A percentile compares a stretch with the other conserved stretches of the same genome.
These are phyloP conservation scores for Cyanoliseus patagonus DNA, from an alignment of 2,113 vertebrate genomes.

Conservation along the genomic window DNA sequence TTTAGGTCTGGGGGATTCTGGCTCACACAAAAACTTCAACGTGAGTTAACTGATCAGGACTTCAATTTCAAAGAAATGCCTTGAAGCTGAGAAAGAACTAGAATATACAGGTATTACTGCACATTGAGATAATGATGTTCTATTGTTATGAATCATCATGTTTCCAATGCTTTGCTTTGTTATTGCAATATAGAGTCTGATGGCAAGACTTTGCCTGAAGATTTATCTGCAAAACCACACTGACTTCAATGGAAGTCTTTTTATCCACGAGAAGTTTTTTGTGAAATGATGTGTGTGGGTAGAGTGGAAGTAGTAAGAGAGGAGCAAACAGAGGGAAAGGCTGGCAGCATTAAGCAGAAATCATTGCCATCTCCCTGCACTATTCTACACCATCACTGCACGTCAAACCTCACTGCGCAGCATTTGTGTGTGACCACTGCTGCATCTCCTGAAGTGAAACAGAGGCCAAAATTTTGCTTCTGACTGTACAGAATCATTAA, in stretches of 20 bases:
- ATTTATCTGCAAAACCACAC: neutral
- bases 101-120: neutral
- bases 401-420: rapidly evolving
- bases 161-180: neutral
- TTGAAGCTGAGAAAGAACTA: neutral
- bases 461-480: neutral
- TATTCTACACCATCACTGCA: neutral
- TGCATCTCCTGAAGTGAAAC: rapidly evolving
- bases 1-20: neutral
- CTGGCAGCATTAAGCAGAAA: neutral
- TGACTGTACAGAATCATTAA: neutral
- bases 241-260: neutral
- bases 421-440: rapidly evolving
- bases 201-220: neutral
- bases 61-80: neutral
- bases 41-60: neutral
- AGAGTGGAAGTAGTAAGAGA: neutral
- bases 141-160: neutral
- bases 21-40: neutral
- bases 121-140: neutral
- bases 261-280: neutral
- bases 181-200: neutral
- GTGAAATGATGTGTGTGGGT: neutral
- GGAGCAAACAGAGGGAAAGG: neutral
- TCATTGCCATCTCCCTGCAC: neutral